Evolutionary conservation across 2,888 invertebrate genomes (phyloP).

Genomic region (Microctonus aethiopoides): DNA sequence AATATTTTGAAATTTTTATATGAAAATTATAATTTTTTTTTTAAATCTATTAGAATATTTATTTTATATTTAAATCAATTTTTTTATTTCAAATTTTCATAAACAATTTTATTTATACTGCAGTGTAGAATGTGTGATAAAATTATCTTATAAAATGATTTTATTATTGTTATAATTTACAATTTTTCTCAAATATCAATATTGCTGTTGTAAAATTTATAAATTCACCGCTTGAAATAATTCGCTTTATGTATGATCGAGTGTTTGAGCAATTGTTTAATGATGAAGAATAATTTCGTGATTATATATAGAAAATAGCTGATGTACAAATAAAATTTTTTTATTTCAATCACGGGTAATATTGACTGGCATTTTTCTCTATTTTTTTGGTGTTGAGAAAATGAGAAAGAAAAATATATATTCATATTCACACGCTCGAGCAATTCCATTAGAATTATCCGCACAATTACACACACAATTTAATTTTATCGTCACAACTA

Average conservation of each 20-base stretch:
- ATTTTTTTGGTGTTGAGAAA: background rate
- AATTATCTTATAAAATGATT: too few relatives aligned
- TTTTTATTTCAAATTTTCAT: too few relatives aligned
- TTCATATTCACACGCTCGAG: too few relatives aligned
- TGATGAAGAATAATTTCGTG: background rate
- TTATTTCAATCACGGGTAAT: background rate
- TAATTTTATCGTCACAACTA: background rate
- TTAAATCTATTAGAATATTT: too few relatives aligned
- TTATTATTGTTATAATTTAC: too few relatives aligned
- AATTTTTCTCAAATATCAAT: too few relatives aligned
- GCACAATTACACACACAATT: background rate
- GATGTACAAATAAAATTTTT: background rate
- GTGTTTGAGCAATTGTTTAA: background rate
- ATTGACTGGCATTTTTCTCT: background rate
- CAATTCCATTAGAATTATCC: background rate
- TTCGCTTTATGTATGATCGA: background rate
- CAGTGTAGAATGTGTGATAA: too few relatives aligned
- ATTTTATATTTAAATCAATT: too few relatives aligned
- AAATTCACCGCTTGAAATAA: background rate
- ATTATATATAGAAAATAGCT: background rate
- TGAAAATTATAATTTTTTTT: too few relatives aligned
- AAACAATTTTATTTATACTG: too few relatives aligned
- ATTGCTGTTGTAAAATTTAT: background rate
- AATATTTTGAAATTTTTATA: too few relatives aligned
- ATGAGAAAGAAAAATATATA: background rate